A percentile compares a stretch with the other conserved stretches of the same genome.
Evolutionary conservation across 2,113 vertebrate genomes (phyloP).

Genomic region (Melanerpes formicivorus): DNA sequence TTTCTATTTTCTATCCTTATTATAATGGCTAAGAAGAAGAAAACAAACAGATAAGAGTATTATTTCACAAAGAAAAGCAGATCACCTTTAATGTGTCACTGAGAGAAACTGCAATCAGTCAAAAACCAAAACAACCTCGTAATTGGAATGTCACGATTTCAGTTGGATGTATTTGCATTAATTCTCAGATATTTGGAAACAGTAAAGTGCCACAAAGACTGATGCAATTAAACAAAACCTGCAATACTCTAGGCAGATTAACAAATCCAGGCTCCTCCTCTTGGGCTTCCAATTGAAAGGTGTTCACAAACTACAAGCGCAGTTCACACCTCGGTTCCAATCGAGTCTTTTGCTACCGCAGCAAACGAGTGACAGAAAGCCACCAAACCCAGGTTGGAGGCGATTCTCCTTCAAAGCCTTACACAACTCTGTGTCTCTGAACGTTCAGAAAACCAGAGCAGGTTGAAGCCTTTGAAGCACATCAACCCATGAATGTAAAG

Average conservation of each 20-base stretch:
- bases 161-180: background rate
- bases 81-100: background rate
- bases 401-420: background rate
- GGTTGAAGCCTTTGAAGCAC: slow-evolving; percentile 26
- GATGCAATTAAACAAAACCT: background rate
- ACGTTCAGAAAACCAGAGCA: slow-evolving; percentile 11
- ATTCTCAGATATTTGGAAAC: background rate
- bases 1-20: background rate
- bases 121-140: background rate
- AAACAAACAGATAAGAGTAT: background rate
- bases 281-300: background rate
- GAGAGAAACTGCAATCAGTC: background rate
- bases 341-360: background rate
- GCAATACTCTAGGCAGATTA: background rate
- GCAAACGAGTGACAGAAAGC: background rate
- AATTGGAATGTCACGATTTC: no score
- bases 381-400: background rate
- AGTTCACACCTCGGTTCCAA: background rate
- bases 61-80: background rate
- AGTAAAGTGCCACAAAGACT: background rate
- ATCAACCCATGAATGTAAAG: background rate
- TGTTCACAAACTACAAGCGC: background rate
- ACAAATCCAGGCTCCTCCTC: background rate
- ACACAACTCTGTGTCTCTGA: background rate
- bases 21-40: background rate